Conservation (phyloP, 2,888 invertebrate genomes). For the Melinaea marsaeus region DNA sequence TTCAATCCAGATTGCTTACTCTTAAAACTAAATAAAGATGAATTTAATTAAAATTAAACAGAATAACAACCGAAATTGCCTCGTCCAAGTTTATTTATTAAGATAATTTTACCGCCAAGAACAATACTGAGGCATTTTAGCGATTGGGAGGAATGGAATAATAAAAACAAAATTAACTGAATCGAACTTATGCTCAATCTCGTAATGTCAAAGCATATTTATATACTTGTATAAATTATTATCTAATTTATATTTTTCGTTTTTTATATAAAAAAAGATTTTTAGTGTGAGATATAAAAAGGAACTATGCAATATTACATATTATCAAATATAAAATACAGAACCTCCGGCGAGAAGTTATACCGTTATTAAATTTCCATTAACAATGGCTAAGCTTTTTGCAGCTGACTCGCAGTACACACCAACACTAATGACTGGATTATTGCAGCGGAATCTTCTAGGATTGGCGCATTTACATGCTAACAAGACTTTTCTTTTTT, state of each 20-base stretch:
- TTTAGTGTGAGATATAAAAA: no score
- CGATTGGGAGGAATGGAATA: conserved; percentile 7
- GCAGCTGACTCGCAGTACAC: conserved; percentile 43
- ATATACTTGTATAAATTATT: no score
- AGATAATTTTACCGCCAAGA: conserved; percentile 42
- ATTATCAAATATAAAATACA: no score
- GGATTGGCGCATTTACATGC: conserved; percentile 48
- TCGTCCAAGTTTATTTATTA: conserved; percentile 43
- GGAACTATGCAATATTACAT: no score
- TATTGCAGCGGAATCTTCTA: conserved; percentile 57
- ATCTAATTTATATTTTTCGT: no score
- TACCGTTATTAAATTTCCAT: conserved; percentile 32
- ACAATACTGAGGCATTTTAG: conserved; percentile 39
- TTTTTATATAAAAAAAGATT: no score
- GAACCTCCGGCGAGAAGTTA: conserved; percentile 8
- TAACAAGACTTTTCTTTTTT: no score
- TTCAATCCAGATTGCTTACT: conserved; percentile 30
- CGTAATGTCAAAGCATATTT: no score
- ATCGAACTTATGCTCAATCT: no score
- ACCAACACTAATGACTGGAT: conserved; percentile 65
- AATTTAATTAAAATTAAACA: conserved; percentile 50
- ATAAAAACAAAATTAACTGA: no score
- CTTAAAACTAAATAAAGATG: conserved; percentile 43
- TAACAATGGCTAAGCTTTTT: conserved; percentile 43
- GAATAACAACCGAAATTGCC: conserved; percentile 42